Evolutionary conservation across 2,113 vertebrate genomes (phyloP).

Genomic region (Corapipo altera): DNA sequence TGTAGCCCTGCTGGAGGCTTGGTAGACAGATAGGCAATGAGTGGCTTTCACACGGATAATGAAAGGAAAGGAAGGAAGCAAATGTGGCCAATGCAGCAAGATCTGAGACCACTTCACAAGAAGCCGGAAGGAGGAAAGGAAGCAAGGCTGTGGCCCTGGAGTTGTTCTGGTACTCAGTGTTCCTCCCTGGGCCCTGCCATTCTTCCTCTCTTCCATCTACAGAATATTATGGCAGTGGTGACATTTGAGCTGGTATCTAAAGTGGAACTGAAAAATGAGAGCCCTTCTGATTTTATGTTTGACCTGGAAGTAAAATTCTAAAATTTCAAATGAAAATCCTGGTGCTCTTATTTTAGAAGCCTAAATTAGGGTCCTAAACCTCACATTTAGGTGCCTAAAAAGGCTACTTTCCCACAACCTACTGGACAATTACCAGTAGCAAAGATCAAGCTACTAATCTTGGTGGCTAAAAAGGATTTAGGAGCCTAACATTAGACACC

Average conservation of each 20-base stretch:
- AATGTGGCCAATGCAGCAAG: neutral
- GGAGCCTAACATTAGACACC: constrained; percentile 5
- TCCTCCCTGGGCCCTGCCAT: neutral
- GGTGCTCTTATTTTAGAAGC: neutral
- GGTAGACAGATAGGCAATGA: neutral
- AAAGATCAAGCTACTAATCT: constrained; percentile 43
- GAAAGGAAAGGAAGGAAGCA: neutral
- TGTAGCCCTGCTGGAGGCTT: neutral
- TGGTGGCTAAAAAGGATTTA: constrained; percentile 5
- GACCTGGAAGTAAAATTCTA: neutral
- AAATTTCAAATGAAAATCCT: neutral
- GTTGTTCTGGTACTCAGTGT: neutral
- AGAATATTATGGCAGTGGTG: neutral
- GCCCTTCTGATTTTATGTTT: neutral
- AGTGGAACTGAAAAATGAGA: neutral
- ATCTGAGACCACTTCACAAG: neutral
- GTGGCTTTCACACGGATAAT: neutral
- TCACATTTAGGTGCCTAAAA: neutral
- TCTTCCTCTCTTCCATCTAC: neutral
- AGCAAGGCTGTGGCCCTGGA: neutral
- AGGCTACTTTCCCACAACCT: neutral
- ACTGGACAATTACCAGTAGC: neutral
- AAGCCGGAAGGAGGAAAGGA: neutral
- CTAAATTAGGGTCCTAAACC: neutral
- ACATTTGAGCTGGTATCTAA: neutral